These are phyloP conservation scores for Stegana nigrithorax DNA, from an alignment of 2,888 invertebrate genomes.

Conservation along the genomic window DNA sequence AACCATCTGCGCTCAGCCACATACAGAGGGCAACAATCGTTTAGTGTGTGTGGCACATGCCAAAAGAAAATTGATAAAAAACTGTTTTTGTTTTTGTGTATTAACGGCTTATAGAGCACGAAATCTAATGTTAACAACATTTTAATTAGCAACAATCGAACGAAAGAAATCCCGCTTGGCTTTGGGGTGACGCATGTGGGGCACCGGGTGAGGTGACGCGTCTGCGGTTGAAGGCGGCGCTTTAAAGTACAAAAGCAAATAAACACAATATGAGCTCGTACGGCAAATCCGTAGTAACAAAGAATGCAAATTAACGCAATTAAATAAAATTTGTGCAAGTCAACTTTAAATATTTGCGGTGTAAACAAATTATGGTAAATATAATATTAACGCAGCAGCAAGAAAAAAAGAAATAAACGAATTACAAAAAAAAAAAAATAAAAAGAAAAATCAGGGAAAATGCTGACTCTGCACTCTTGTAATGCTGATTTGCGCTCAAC, in stretches of 20 bases:
- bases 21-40: too few species aligned
- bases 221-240: neutral
- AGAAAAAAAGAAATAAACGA: neutral
- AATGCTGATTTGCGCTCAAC: too few species aligned
- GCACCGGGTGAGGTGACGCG: neutral
- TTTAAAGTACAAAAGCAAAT: neutral
- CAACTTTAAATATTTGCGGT: neutral
- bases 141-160: constrained; percentile 44
- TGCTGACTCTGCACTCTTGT: too few species aligned
- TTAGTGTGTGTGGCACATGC: too few species aligned
- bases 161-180: neutral
- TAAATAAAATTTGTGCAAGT: neutral
- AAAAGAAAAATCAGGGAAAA: too few species aligned
- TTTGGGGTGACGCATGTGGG: neutral
- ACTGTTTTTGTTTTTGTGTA: constrained; percentile 43
- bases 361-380: neutral
- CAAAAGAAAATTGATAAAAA: neutral
- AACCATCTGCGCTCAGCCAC: too few species aligned
- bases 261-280: neutral
- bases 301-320: neutral
- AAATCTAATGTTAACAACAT: constrained; percentile 58
- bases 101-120: constrained; percentile 43
- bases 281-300: too few species aligned
- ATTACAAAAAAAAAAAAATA: neutral
- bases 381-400: neutral